A percentile compares a stretch with the other conserved stretches of the same genome.
Evolutionary conservation across 2,113 vertebrate genomes (phyloP).

Genomic region (Elgaria multicarinata): DNA sequence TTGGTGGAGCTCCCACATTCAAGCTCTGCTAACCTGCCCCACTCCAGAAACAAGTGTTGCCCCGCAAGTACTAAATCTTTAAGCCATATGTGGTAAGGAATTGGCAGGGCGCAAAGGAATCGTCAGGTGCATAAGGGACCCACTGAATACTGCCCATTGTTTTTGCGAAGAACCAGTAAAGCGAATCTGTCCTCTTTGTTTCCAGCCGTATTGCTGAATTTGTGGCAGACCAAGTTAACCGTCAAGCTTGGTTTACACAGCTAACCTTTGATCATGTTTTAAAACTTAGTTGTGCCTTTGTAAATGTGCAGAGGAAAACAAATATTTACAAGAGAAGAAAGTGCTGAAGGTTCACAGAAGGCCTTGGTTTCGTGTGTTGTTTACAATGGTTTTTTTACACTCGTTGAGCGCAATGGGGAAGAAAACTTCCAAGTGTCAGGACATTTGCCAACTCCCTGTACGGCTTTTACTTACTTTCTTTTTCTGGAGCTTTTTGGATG

Average conservation of each 20-base stretch:
- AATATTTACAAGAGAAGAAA: not conserved
- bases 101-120: too few species aligned
- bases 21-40: too few species aligned
- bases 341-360: slow-evolving; percentile 8
- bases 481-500: slow-evolving; percentile 45
- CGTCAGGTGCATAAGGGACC: too few species aligned
- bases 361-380: rapidly evolving
- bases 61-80: too few species aligned
- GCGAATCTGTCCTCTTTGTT: not conserved
- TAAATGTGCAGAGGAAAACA: slow-evolving; percentile 12
- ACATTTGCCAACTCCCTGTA: not conserved
- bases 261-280: slow-evolving; percentile 42
- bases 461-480: slow-evolving; percentile 36
- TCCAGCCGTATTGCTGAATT: not conserved
- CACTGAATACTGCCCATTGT: not conserved
- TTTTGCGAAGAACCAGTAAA: not conserved
- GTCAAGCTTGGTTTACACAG: not conserved
- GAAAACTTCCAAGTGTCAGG: slow-evolving; percentile 37
- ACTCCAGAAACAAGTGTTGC: too few species aligned
- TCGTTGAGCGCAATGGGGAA: not conserved
- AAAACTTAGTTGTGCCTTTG: slow-evolving; percentile 7
- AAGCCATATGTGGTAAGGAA: too few species aligned
- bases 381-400: rapidly evolving
- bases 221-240: not conserved
- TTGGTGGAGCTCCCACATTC: too few species aligned